phyloP scores from a whole-genome alignment of 2,888 invertebrate genomes.

The Parthenolecanium corni region DNA sequence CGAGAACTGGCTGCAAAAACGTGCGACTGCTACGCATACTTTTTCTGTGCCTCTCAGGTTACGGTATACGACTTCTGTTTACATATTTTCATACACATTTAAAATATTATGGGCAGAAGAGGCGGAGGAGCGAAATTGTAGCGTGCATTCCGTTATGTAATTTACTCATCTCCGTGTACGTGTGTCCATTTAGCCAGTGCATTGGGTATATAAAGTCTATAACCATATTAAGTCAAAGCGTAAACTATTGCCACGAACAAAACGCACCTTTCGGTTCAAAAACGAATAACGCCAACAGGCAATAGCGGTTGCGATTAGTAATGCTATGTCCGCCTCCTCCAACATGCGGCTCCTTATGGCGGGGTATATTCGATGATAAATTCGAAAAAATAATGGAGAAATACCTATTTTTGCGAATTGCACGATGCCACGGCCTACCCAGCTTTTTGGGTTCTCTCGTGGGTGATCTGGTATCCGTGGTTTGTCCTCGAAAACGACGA shows the following conservation, averaged over 20 bases:
- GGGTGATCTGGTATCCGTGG: not conserved
- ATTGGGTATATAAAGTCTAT: slow-evolving; percentile 6
- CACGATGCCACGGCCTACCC: no score
- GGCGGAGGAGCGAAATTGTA: not conserved
- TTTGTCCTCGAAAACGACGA: no score
- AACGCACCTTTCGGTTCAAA: slow-evolving; percentile 15
- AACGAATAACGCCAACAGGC: slow-evolving; percentile 21
- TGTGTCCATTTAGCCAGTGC: not conserved
- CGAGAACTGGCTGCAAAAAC: no score
- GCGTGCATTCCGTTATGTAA: slow-evolving; percentile 2
- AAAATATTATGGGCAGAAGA: no score
- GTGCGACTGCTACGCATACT: no score
- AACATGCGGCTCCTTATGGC: no score
- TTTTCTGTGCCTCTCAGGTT: no score
- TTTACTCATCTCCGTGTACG: not conserved
- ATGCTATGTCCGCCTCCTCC: not conserved
- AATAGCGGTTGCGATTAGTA: slow-evolving; percentile 21
- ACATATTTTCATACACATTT: no score
- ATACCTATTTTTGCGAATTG: no score
- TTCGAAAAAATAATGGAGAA: no score
- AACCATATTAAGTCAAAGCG: slow-evolving; percentile 27
- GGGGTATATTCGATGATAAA: no score
- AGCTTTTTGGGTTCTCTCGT: not conserved
- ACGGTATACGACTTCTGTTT: no score
- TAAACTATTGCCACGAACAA: slow-evolving; percentile 12